Evolutionary conservation across 37 sponge, comb jelly and placozoan species (phyloP).

Genomic region (Halichondria panicea): DNA sequence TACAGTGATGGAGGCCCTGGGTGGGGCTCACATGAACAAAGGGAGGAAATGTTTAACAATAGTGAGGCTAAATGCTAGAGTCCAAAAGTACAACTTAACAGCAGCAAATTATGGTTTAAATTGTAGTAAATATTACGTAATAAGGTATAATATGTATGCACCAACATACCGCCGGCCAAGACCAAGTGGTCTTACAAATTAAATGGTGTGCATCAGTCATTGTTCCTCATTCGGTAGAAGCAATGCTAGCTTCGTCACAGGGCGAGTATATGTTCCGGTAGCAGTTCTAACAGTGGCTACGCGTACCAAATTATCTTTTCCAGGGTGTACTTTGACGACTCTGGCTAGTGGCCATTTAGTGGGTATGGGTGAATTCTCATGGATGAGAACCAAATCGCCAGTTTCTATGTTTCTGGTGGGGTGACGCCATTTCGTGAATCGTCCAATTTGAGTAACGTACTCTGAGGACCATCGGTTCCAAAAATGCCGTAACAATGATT

Average conservation of each 20-base stretch:
- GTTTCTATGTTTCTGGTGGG: conserved; percentile 13
- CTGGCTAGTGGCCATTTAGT: conserved; percentile 34
- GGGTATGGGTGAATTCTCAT: not conserved
- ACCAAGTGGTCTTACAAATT: too few species aligned
- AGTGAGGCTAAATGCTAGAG: too few species aligned
- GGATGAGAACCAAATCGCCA: conserved; percentile 28
- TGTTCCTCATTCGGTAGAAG: conserved; percentile 13
- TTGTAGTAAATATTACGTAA: too few species aligned
- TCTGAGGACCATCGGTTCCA: conserved; percentile 31
- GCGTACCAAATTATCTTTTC: conserved; percentile 26
- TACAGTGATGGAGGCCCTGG: too few species aligned
- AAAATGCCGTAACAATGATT: conserved; percentile 29
- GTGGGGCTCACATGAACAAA: too few species aligned
- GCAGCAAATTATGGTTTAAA: too few species aligned
- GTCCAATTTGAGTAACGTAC: conserved; percentile 12
- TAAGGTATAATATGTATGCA: too few species aligned
- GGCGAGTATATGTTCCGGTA: conserved; percentile 20
- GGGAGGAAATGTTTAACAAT: too few species aligned
- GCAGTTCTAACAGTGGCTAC: conserved; percentile 24
- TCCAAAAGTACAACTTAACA: too few species aligned
- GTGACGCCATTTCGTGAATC: conserved; percentile 26
- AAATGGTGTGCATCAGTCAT: too few species aligned
- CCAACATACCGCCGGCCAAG: too few species aligned
- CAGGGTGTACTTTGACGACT: conserved; percentile 23
- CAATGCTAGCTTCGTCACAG: conserved; percentile 23